phyloP scores from a whole-genome alignment of 2,888 invertebrate species.

The Argyra leucocephala region DNA sequence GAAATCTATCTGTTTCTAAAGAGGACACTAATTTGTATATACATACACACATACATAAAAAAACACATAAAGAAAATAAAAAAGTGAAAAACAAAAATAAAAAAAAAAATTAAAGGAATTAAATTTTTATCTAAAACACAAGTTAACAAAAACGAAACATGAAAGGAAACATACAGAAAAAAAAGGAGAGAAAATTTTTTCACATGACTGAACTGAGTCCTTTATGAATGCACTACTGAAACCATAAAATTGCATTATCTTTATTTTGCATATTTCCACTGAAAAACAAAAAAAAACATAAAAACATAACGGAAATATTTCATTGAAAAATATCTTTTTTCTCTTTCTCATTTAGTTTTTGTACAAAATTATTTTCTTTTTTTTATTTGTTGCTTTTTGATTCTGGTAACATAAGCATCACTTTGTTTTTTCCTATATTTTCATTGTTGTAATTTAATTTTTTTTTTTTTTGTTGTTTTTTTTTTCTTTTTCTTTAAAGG shows the following conservation, averaged over 20 bases:
- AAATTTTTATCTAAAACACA: slow-evolving; percentile 3
- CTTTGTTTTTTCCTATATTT: background rate
- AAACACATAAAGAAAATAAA: too few relatives aligned
- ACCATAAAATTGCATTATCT: slow-evolving; percentile 6
- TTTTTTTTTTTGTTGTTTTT: background rate
- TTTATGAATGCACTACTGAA: slow-evolving; percentile 6
- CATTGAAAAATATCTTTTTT: slow-evolving; percentile 2
- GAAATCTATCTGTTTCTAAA: too few relatives aligned
- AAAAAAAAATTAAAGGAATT: background rate
- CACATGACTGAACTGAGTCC: slow-evolving; percentile 4
- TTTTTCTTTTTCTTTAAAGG: background rate
- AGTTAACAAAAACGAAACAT: background rate
- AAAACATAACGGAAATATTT: background rate
- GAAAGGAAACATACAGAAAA: background rate
- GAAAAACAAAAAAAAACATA: background rate
- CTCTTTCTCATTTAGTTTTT: background rate
- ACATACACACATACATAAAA: too few relatives aligned
- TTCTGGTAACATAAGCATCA: slow-evolving; percentile 1
- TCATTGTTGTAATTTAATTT: background rate
- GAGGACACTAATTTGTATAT: too few relatives aligned
- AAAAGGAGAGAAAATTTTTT: background rate
- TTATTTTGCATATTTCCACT: slow-evolving; percentile 6
- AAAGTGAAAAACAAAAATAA: background rate
- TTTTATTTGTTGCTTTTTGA: background rate
- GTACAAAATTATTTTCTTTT: background rate